Conservation (phyloP, 1,140 invertebrate genomes). For the Scaptomyza pallida region DNA sequence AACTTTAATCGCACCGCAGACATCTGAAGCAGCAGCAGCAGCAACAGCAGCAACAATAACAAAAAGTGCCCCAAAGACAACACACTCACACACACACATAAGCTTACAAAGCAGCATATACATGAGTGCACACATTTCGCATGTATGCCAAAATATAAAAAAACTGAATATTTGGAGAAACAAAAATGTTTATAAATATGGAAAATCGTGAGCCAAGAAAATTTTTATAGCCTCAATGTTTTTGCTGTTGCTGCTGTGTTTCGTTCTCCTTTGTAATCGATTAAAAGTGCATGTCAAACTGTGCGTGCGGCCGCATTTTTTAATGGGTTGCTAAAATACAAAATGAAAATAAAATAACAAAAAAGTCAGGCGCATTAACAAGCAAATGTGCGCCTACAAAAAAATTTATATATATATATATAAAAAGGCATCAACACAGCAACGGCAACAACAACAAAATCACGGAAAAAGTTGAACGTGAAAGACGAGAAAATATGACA, state of each 20-base stretch:
- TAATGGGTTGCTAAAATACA: slow-evolving; percentile 78
- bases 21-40: slow-evolving; percentile 50
- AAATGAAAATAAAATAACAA: slow-evolving; percentile 61
- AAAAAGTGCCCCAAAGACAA: slow-evolving; percentile 40
- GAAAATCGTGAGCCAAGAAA: slow-evolving; percentile 77
- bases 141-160: slow-evolving; percentile 26
- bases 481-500: slow-evolving; percentile 74
- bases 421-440: slow-evolving; percentile 40
- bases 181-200: slow-evolving; percentile 63
- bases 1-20: slow-evolving; percentile 74
- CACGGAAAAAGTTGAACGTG: slow-evolving; percentile 62
- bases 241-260: slow-evolving; percentile 23
- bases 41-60: slow-evolving; percentile 25
- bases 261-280: slow-evolving; percentile 63
- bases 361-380: slow-evolving; percentile 68
- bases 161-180: slow-evolving; percentile 31
- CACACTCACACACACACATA: slow-evolving; percentile 19
- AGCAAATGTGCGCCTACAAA: slow-evolving; percentile 53
- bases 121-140: slow-evolving; percentile 26
- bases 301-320: slow-evolving; percentile 76
- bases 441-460: slow-evolving; percentile 36
- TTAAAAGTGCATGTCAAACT: slow-evolving; percentile 80
- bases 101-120: background rate
- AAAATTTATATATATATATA: slow-evolving; percentile 33
- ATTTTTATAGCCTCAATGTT: slow-evolving; percentile 53